Evolutionary conservation across 1,140 invertebrate species (phyloP).

Genomic region (Lordiphosa stackelbergi): DNA sequence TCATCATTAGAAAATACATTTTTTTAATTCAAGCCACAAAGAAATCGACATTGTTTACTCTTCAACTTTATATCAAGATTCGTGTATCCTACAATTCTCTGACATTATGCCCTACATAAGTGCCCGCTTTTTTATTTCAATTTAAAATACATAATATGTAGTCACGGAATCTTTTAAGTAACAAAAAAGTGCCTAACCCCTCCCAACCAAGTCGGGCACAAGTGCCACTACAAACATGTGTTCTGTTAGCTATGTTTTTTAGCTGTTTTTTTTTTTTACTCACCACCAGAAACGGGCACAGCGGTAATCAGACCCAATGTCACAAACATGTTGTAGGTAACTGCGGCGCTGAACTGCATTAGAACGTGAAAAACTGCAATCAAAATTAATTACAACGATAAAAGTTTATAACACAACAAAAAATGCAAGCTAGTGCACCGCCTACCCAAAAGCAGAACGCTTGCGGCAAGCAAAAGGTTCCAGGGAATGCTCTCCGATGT

Average conservation of each 20-base stretch:
- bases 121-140: slow-evolving; percentile 34
- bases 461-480: slow-evolving; percentile 86
- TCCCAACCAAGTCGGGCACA: too few relatives aligned
- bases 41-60: too few relatives aligned
- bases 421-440: not conserved
- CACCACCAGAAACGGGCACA: slow-evolving; percentile 94
- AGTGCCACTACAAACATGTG: too few relatives aligned
- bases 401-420: slow-evolving; percentile 40
- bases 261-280: slow-evolving; percentile 48
- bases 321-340: slow-evolving; percentile 95
- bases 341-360: slow-evolving; percentile 91
- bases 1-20: too few relatives aligned
- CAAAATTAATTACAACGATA: slow-evolving; percentile 63
- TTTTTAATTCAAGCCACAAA: too few relatives aligned
- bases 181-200: slow-evolving; percentile 1
- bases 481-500: slow-evolving; percentile 88
- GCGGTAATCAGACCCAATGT: slow-evolving; percentile 93
- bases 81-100: too few relatives aligned
- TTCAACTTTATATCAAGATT: too few relatives aligned
- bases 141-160: slow-evolving; percentile 43
- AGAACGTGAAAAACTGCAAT: slow-evolving; percentile 92
- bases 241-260: slow-evolving; percentile 6
- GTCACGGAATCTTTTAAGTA: slow-evolving; percentile 41
- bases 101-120: slow-evolving; percentile 19
- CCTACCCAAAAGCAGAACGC: slow-evolving; percentile 86